These are phyloP conservation scores for Sesamia nonagrioides DNA, from an alignment of 1,140 invertebrate genomes.

Conservation along the genomic window DNA sequence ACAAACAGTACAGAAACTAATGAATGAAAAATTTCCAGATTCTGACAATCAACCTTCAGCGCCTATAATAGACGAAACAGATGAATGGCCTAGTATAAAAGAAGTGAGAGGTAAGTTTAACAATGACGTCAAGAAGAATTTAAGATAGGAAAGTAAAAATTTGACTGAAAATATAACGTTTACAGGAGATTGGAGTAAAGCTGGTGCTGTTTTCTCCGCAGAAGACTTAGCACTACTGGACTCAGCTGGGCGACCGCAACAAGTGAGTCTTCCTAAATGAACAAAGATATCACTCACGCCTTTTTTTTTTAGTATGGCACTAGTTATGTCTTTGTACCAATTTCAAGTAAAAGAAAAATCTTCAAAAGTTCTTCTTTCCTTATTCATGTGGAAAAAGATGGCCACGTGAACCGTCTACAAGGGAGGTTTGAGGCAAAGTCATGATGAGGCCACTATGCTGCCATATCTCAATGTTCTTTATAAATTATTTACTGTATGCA, in stretches of 20 bases:
- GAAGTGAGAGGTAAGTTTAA: constrained; percentile 75
- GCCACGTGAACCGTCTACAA: too few relatives aligned
- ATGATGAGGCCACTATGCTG: too few relatives aligned
- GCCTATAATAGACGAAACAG: constrained; percentile 65
- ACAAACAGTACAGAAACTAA: constrained; percentile 5
- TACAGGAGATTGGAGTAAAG: constrained; percentile 78
- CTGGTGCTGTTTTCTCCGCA: constrained; percentile 79
- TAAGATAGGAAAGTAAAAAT: not conserved
- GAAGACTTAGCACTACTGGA: constrained; percentile 81
- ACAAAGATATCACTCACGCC: too few relatives aligned
- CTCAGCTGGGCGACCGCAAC: constrained; percentile 71
- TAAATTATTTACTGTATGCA: too few relatives aligned
- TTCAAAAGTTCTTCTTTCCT: too few relatives aligned
- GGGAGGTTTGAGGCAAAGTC: too few relatives aligned
- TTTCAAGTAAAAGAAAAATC: too few relatives aligned
- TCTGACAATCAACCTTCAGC: constrained; percentile 71
- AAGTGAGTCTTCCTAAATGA: constrained; percentile 58
- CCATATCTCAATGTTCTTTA: too few relatives aligned
- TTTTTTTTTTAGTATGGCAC: too few relatives aligned
- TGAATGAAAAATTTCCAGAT: constrained; percentile 62
- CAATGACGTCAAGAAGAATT: not conserved
- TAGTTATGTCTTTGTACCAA: too few relatives aligned
- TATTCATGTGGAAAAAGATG: too few relatives aligned
- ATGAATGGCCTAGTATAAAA: constrained; percentile 81
- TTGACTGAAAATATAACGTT: not conserved